Base-by-base conservation (phyloP, 1,140 invertebrate genomes). In the Brachionus koreanus region DNA sequence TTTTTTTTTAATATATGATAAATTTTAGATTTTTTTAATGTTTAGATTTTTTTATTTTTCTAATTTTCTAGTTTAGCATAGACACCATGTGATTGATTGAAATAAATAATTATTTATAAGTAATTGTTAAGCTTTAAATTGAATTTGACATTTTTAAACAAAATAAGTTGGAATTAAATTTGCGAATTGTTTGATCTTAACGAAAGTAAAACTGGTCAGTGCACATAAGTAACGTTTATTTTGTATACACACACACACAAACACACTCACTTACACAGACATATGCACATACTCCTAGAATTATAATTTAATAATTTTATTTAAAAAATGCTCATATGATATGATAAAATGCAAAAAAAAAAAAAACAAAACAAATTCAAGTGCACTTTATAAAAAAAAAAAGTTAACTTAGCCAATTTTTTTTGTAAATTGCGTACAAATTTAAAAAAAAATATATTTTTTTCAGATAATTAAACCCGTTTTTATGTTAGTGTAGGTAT, bases 291-390 rank as follows among this genome's bases (percentile, higher is more conserved):
- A 29, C 1, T 29, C 29, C 3, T 29, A 65, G 13, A 65, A 65
- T 33, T 65, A 65, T 33, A 65, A 33, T 65, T 33, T 33, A 33
- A 65, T 65, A 65, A 33, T 65, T 65, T 65, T 65, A n/a, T 65
- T 65, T 65, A 29, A 37, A 65, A 46, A 65, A 33, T 65, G 33
- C 33, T 65, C 63, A 65, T 65, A 33, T 65, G 63, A 65, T 65
- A 65, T 65, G 63, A 65, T 65, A 65, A n/a, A n/a, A n/a, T n/a
- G n/a, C n/a, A n/a, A n/a, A n/a, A n/a, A n/a, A n/a, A n/a, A n/a
- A n/a, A 65, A 57, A 57, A 57, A 57, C n/a, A 57, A 57, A 42
- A 10, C 16, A 57, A 9, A 25, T 57, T 57, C 7, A 57, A 57
- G 49, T 57, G 49, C 19, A 57, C n/a, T 57, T 23, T 29, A n/a